These are phyloP conservation scores for Eidolon dupreanum DNA, from an alignment of 2,797 vertebrate genomes.

Conservation along the genomic window DNA sequence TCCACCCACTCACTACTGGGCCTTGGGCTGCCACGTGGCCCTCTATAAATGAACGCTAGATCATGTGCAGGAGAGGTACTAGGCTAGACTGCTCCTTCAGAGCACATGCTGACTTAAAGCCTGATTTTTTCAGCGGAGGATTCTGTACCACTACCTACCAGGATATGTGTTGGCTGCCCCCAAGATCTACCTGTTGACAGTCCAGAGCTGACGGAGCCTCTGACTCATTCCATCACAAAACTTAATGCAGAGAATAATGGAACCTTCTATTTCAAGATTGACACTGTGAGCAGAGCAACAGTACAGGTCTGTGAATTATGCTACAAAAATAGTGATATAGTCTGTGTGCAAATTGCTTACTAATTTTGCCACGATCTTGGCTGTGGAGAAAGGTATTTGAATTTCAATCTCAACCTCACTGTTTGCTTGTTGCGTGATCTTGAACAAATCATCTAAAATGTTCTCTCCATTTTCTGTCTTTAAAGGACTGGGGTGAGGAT, in stretches of 20 bases:
- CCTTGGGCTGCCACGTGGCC: accelerated
- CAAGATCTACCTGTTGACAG: conserved; percentile 40
- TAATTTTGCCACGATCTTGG: neutral
- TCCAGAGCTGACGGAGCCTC: conserved; percentile 67
- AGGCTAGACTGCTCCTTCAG: neutral
- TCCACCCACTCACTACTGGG: neutral
- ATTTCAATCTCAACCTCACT: neutral
- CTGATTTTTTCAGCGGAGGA: conserved; percentile 72
- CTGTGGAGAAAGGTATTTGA: neutral
- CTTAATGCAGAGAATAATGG: conserved; percentile 74
- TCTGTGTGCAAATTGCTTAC: neutral
- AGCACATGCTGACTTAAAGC: neutral
- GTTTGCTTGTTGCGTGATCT: neutral
- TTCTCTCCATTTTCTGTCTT: neutral
- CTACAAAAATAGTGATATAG: neutral
- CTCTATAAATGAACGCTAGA: neutral
- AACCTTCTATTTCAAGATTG: conserved; percentile 80
- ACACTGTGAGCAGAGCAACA: conserved; percentile 64
- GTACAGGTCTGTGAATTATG: conserved; percentile 80
- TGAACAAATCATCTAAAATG: neutral
- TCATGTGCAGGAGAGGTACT: accelerated
- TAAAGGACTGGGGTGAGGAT: neutral
- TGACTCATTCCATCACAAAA: conserved; percentile 76
- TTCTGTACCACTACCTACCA: accelerated
- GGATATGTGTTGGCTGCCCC: conserved; percentile 43